Percentiles rank a stretch among this genome's conserved stretches.
Conservation (phyloP, 2,797 vertebrate genomes). For the Rhynchotus rufescens region DNA sequence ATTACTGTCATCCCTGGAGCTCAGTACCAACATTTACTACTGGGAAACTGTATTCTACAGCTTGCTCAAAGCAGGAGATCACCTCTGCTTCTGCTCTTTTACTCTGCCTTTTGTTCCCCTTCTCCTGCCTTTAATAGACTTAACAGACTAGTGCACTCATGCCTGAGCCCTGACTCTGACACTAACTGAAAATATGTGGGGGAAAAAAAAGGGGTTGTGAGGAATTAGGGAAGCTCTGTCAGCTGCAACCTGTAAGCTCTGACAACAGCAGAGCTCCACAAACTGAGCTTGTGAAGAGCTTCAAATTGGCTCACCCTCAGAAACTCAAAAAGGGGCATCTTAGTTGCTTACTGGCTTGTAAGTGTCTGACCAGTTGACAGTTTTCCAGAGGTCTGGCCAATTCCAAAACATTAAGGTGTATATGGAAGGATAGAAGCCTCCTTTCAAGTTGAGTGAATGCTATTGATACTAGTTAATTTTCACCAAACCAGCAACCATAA, state of each 20-base stretch:
- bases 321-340: neutral
- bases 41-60: neutral
- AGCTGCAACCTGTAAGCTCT: neutral
- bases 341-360: neutral
- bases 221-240: neutral
- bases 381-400: neutral
- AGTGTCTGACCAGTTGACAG: neutral
- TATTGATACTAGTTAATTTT: neutral
- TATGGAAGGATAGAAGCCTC: neutral
- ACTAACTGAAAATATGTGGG: neutral
- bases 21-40: neutral
- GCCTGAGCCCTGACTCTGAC: neutral
- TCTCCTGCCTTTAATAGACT: neutral
- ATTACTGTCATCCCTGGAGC: neutral
- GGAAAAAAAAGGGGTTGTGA: neutral
- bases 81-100: neutral
- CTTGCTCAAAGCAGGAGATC: neutral
- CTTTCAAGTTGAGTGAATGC: neutral
- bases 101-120: neutral
- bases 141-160: neutral
- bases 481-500: neutral
- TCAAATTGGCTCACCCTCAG: neutral
- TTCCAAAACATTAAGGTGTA: neutral
- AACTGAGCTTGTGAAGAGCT: neutral
- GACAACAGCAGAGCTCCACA: neutral